Base-by-base conservation (phyloP, 2,888 invertebrate genomes). In the Chaetogeoica ovagalla region DNA sequence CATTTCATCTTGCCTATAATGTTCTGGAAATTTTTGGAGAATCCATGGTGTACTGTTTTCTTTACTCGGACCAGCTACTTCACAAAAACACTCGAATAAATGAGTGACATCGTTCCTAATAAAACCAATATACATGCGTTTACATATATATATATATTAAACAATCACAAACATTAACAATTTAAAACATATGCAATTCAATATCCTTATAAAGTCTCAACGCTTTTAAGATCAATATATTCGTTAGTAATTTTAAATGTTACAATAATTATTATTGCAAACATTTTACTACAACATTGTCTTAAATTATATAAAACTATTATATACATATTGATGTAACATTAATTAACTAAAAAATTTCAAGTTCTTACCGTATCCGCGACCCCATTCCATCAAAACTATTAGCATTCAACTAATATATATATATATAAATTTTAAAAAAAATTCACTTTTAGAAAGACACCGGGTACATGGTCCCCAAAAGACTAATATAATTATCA, bases 41-140 rank as follows among this genome's bases (percentile, higher is more conserved):
- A 96, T 92, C 88, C 92, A 91, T 82, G 93, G 89, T 81, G 88
- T 87, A 84, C 89, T 89, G 83, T 90, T 90, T 70, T 88, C 89
- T 63, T 89, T 84, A 74, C 86, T 89, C 82, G 93, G 90, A 81
- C 90, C 90, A 57, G 89, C 92, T 82, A 94, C 91, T 89, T 94
- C 94, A 86, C 93, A 93, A 86, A 93, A 94, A 86, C 93, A 91
- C 87, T 94, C 94, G 87, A 93, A 93, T 83, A 94, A 87, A 86
- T 90, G 91, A 85, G 90, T 91, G 81, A 93, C 93, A 87, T 93
- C 92, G 85, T 92, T 92, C 88, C 94, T 94, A 87, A 83, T 89
- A 88, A 75, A 81, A 73, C 52, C 59, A 81, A 52, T 63, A 65
- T 37, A 13, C 1, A 79, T 30, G 30, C n/a, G n/a, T 21, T 6